These are phyloP conservation scores for Bombus polaris DNA, from an alignment of 1,140 invertebrate genomes.

Conservation along the genomic window DNA sequence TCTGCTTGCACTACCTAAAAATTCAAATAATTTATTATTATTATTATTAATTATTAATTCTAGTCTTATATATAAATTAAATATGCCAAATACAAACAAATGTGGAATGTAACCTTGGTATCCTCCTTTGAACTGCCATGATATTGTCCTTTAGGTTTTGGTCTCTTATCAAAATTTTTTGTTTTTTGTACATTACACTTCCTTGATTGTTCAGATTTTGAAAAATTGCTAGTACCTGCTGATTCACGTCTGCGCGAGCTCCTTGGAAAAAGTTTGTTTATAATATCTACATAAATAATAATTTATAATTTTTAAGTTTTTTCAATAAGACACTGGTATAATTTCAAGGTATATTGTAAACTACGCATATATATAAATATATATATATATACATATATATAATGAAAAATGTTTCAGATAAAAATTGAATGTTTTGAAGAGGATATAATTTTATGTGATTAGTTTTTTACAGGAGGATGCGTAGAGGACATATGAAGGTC, in stretches of 20 bases:
- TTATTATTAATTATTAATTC: too few relatives aligned
- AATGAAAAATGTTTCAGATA: too few relatives aligned
- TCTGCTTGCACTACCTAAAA: constrained; percentile 83
- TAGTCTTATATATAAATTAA: neutral
- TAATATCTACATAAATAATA: constrained; percentile 81
- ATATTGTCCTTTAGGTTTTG: constrained; percentile 87
- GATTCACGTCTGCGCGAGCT: constrained; percentile 86
- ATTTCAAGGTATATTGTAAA: too few relatives aligned
- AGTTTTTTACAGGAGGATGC: too few relatives aligned
- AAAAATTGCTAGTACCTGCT: constrained; percentile 79
- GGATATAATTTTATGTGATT: too few relatives aligned
- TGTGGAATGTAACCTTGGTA: constrained; percentile 84
- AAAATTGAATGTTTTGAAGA: too few relatives aligned
- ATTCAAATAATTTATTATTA: constrained; percentile 11
- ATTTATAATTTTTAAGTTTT: neutral
- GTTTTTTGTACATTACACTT: constrained; percentile 85
- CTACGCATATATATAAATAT: too few relatives aligned
- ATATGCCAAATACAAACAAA: neutral
- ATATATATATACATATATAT: too few relatives aligned
- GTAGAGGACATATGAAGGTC: too few relatives aligned
- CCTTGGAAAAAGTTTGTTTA: constrained; percentile 85
- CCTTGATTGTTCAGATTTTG: constrained; percentile 85
- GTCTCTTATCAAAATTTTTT: constrained; percentile 88
- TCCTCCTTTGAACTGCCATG: constrained; percentile 88
- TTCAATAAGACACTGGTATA: neutral